phyloP scores from a whole-genome alignment of 2,888 invertebrate genomes.

The Drosophila anomelani region DNA sequence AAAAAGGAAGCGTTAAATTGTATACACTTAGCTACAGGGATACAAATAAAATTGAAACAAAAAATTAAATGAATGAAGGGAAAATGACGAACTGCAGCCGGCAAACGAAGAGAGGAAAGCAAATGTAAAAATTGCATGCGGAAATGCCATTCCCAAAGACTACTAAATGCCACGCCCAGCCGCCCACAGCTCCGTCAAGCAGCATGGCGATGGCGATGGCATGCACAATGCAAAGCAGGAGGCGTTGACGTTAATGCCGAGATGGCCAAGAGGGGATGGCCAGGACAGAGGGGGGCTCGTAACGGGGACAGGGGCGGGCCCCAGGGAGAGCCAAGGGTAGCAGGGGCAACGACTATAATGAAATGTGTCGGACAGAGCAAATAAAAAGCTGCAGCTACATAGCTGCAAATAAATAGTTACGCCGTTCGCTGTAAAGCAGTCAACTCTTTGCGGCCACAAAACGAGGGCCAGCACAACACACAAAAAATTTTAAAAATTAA shows the following conservation, averaged over 20 bases:
- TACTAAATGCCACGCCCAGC: slow-evolving; percentile 63
- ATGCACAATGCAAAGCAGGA: slow-evolving; percentile 63
- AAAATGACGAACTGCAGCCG: slow-evolving; percentile 52
- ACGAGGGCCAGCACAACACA: slow-evolving; percentile 31
- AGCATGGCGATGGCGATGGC: slow-evolving; percentile 12
- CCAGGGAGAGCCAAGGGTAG: neutral
- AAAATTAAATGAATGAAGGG: slow-evolving; percentile 31
- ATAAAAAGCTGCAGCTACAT: slow-evolving; percentile 56
- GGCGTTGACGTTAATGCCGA: slow-evolving; percentile 37
- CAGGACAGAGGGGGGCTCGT: neutral
- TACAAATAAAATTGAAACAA: slow-evolving; percentile 33
- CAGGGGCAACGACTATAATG: slow-evolving; percentile 56
- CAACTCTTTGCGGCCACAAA: slow-evolving; percentile 68
- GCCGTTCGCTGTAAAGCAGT: slow-evolving; percentile 65
- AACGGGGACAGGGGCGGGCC: neutral
- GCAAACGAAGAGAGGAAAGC: slow-evolving; percentile 20
- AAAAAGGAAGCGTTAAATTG: slow-evolving; percentile 70
- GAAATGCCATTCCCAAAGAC: slow-evolving; percentile 78
- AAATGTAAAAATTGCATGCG: slow-evolving; percentile 80
- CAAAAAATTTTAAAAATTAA: slow-evolving; percentile 70
- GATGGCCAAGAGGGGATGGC: slow-evolving; percentile 8
- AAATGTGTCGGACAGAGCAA: slow-evolving; percentile 73
- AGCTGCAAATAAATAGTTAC: slow-evolving; percentile 64
- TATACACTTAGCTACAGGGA: slow-evolving; percentile 66
- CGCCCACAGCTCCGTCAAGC: slow-evolving; percentile 3